Evolutionary conservation across 2,113 vertebrate species (phyloP).

Genomic region (Genyomyrus donnyi): DNA sequence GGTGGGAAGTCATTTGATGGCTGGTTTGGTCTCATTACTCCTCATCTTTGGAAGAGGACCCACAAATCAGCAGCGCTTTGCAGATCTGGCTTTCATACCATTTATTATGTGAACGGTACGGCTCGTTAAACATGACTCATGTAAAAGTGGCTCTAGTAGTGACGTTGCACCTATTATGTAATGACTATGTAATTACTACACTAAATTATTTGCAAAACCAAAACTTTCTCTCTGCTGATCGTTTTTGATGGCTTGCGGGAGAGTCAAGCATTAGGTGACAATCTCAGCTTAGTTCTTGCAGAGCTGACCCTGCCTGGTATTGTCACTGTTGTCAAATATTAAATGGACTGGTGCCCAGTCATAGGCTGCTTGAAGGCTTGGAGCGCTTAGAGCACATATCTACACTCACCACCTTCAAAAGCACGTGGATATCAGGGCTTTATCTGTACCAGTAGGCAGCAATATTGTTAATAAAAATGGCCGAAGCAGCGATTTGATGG

Average conservation of each 20-base stretch:
- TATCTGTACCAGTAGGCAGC: not conserved
- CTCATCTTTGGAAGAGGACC: not conserved
- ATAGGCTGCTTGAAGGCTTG: not conserved
- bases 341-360: not conserved
- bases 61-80: not conserved
- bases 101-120: not conserved
- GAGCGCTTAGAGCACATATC: not conserved
- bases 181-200: not conserved
- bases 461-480: not conserved
- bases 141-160: not conserved
- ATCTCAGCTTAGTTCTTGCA: not conserved
- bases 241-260: not conserved
- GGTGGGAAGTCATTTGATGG: conserved; percentile 3
- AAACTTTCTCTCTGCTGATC: not conserved
- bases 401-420: not conserved
- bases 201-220: not conserved
- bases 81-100: not conserved
- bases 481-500: not conserved
- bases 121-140: conserved; percentile 6
- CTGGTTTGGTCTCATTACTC: not conserved
- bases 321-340: not conserved
- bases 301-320: not conserved
- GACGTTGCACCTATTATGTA: not conserved
- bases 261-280: not conserved
- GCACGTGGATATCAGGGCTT: not conserved